Conservation (phyloP, 2,113 vertebrate genomes). For the Taxidea taxus region DNA sequence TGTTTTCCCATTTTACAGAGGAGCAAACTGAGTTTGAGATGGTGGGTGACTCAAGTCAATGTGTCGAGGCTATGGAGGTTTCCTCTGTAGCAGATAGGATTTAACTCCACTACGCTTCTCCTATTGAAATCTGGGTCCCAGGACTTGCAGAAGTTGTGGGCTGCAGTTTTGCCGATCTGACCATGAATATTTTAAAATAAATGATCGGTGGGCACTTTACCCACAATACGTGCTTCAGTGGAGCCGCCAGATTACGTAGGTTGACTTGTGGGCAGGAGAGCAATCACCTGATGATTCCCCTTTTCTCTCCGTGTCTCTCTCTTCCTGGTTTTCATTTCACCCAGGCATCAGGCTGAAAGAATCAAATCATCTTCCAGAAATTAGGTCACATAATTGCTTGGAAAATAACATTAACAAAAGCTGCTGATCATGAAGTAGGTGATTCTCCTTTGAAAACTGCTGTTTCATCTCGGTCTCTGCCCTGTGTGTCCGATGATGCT, state of each 20-base stretch:
- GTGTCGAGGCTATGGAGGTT: background rate
- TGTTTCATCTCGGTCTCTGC: background rate
- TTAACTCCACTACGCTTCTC: background rate
- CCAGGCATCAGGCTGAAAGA: background rate
- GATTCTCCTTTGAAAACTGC: background rate
- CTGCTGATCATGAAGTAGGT: background rate
- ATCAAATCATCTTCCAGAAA: background rate
- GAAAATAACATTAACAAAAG: background rate
- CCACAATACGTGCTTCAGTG: background rate
- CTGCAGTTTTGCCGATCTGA: background rate
- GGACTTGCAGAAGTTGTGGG: background rate
- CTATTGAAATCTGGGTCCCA: background rate
- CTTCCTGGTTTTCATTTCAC: background rate
- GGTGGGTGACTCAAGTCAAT: background rate
- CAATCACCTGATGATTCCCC: background rate
- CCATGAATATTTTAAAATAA: background rate
- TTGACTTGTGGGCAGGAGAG: background rate
- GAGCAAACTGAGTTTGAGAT: background rate
- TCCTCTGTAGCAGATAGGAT: background rate
- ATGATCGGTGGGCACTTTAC: background rate
- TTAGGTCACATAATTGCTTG: slow-evolving; percentile 25
- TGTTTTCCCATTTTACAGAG: background rate
- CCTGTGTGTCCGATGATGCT: accelerated
- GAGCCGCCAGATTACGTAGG: background rate
- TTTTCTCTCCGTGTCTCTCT: background rate